These are phyloP conservation scores for Simalia tracyae DNA, from an alignment of 2,797 vertebrate genomes.

Conservation along the genomic window DNA sequence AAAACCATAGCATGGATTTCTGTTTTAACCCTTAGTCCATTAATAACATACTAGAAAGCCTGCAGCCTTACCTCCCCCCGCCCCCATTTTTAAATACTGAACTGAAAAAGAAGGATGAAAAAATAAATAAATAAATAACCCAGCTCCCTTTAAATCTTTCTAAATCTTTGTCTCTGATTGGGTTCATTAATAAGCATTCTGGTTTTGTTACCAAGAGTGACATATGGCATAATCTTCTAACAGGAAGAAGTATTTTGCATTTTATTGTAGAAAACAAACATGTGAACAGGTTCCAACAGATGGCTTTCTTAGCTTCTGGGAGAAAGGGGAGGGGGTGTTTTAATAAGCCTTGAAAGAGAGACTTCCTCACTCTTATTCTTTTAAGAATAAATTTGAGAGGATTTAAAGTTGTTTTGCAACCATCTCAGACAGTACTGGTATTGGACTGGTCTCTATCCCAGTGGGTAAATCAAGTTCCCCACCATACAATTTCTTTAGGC, in stretches of 20 bases:
- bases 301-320: slow-evolving; percentile 90
- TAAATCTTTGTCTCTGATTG: slow-evolving; percentile 86
- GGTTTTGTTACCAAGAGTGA: slow-evolving; percentile 89
- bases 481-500: no score
- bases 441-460: background rate
- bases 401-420: slow-evolving; percentile 41
- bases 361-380: slow-evolving; percentile 43
- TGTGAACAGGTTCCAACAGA: slow-evolving; percentile 98
- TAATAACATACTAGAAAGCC: slow-evolving; percentile 65
- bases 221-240: slow-evolving; percentile 97
- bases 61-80: slow-evolving; percentile 45
- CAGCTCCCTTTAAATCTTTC: slow-evolving; percentile 73
- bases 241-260: slow-evolving; percentile 98
- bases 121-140: background rate
- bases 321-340: slow-evolving; percentile 69
- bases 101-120: background rate
- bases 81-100: slow-evolving; percentile 62
- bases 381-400: slow-evolving; percentile 59
- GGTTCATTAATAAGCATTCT: slow-evolving; percentile 98
- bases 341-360: slow-evolving; percentile 78
- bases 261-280: slow-evolving; percentile 99
- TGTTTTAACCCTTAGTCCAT: slow-evolving; percentile 36
- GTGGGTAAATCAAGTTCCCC: background rate
- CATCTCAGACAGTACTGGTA: background rate
- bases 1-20: slow-evolving; percentile 69